Evolutionary conservation across 2,888 invertebrate genomes (phyloP), one percentile per base, ranked within the genome.

Genomic region (Stenotaenia linearis): DNA sequence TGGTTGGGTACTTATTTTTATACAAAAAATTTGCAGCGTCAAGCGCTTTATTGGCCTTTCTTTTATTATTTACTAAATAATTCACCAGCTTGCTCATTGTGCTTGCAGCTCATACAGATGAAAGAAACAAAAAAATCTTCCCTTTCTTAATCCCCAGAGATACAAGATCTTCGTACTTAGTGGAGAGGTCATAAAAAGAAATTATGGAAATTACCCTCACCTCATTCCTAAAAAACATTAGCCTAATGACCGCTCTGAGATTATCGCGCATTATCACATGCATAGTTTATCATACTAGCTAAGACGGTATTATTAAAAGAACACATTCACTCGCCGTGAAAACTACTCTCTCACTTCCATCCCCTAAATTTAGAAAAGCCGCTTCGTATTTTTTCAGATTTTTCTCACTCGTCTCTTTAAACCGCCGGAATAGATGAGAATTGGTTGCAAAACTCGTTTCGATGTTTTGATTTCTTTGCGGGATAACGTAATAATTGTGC

Each of bases 111-210:
- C 50, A 50, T 69, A 28, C 69, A 69, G 69, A 69, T 28, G 69
- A 28, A 69, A 69, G 69, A 23, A 25, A 12, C 4, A 69, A 28
- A 61, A 69, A 25, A 25, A 18, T 45, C 45, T 45, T 69, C 69
- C n/a, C 69, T 69, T 28, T 69, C 69, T 69, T 69, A 69, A 69
- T 69, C 69, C 69, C 69, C 28, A 69, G 69, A 69, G 69, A n/a
- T 69, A 69, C 69, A 69, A 69, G 69, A 69, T 69, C 69, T 69
- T 69, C 69, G 69, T 69, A 69, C 69, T 69, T 69, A 69, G 69
- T 69, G 69, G 25, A 28, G 69, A 28, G 69, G 69, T 69, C 69
- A 69, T 69, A 69, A 69, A 69, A 69, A 69, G 69, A 69, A 69
- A 69, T 69, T 69, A 69, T 69, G 69, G 69, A 69, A 69, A 69